A percentile compares a stretch with the other conserved stretches of the same genome.
These are phyloP conservation scores for Antheraea yamamai DNA, from an alignment of 2,888 invertebrate species.

Conservation along the genomic window DNA sequence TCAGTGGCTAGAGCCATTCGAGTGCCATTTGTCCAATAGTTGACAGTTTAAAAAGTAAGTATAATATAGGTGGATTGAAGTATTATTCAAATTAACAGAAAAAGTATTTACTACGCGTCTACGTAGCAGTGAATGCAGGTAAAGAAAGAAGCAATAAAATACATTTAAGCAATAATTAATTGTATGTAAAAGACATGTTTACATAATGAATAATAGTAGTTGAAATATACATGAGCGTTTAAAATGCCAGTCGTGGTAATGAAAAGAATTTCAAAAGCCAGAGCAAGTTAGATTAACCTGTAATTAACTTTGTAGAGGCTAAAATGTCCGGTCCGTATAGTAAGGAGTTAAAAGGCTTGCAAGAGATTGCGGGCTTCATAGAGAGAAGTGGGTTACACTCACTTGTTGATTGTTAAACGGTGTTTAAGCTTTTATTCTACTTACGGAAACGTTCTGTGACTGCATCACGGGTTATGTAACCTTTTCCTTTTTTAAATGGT, in stretches of 20 bases:
- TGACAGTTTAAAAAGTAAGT: no score
- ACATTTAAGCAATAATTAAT: background rate
- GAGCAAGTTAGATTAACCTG: background rate
- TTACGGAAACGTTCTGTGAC: background rate
- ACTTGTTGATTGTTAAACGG: slow-evolving; percentile 12
- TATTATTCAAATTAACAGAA: no score
- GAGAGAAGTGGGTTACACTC: slow-evolving; percentile 10
- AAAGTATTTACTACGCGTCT: background rate
- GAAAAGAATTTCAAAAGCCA: background rate
- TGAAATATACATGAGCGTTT: background rate
- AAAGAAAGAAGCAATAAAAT: background rate
- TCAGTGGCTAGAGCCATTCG: no score
- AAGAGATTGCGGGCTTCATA: background rate
- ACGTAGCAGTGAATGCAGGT: background rate
- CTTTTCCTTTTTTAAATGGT: background rate
- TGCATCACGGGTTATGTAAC: background rate
- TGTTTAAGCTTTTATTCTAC: slow-evolving; percentile 5
- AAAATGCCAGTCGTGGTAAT: background rate
- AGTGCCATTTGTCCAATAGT: no score
- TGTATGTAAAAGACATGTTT: background rate
- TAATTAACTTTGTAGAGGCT: background rate
- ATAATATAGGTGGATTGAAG: no score
- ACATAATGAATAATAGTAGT: background rate
- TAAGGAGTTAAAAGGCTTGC: background rate
- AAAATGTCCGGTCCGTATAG: background rate